Evolutionary conservation across 2,797 vertebrate genomes (phyloP), one percentile per base, ranked within the genome.

Genomic region (Holocentrus rufus): DNA sequence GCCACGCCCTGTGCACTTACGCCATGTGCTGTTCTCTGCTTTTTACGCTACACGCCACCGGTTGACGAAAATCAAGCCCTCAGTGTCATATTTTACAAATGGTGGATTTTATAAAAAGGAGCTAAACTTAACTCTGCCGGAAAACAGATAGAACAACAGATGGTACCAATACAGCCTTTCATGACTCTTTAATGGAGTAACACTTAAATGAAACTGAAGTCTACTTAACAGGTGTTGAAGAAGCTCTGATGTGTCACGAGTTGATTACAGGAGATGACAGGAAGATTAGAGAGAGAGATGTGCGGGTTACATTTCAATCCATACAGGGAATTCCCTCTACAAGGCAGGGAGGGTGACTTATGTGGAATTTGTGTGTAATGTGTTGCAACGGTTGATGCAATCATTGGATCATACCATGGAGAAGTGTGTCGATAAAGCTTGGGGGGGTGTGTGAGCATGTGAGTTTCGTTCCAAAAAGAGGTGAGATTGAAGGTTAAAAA

Each of bases 311-410:
- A 53, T 59, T 47, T 20, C 27, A 20, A 39, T 74, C 62, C 53
- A 55, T n/a, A 25, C 15, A n/a, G 50, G 34, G 47, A 3, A 3
- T 23, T 23, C 18, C 46, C 18, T n/a, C 18, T 49, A 31, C 18
- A 4, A 47, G n/a, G 17, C 42, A 14, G 11, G 46, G 14, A 17
- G 3, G 53, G 14, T 5, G 44, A 59, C n/a, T 30, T 25, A 7
- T 13, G 42, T 44, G 61, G 44, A 50, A 49, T 31, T 39, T 23
- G 36, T 46, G 42, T 18, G 53, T n/a, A 59, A 68, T 13, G 23
- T 23, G 22, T 66, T 53, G 56, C 63, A 44, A 20, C 55, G 10
- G 47, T 14, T 74, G 72, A 66, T 52, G 71, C 55, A 66, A 67
- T 13, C 44, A 8, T 60, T 60, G 63, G 9, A 59, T 65, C 70